A percentile compares a stretch with the other conserved stretches of the same genome.
Conservation (phyloP, 2,797 vertebrate species). For the Aythya fuligula region DNA sequence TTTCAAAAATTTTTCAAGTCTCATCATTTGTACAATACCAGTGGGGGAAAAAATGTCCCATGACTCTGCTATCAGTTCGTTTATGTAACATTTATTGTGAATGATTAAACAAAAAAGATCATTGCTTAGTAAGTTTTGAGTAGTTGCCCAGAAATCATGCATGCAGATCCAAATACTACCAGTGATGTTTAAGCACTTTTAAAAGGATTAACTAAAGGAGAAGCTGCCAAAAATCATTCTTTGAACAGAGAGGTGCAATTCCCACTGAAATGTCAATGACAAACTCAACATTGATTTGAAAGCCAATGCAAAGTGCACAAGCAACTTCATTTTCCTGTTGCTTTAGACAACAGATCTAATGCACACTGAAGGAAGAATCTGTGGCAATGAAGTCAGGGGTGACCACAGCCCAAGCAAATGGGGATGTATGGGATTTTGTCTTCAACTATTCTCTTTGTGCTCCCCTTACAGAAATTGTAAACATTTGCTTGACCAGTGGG, state of each 20-base stretch:
- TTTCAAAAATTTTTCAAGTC: neutral
- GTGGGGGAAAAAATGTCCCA: neutral
- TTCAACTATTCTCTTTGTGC: neutral
- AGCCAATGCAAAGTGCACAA: neutral
- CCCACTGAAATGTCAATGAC: neutral
- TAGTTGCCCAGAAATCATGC: constrained; percentile 64
- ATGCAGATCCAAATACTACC: constrained; percentile 48
- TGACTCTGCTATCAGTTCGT: constrained; percentile 41
- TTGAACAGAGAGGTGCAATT: neutral
- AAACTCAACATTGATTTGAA: neutral
- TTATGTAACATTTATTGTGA: constrained; percentile 59
- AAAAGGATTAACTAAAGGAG: constrained; percentile 31
- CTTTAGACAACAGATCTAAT: neutral
- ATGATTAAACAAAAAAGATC: constrained; percentile 65
- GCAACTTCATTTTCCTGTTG: neutral
- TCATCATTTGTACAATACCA: neutral
- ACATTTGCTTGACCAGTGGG: neutral
- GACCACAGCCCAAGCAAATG: fast-evolving
- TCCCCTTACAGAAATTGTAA: neutral
- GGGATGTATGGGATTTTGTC: neutral
- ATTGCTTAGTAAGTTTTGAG: constrained; percentile 61
- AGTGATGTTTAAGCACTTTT: constrained; percentile 12
- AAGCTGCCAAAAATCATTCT: neutral
- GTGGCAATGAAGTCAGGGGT: neutral
- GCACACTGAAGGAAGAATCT: neutral